These are phyloP conservation scores for Hedychridium roseum DNA, from an alignment of 2,888 invertebrate species.

Conservation along the genomic window DNA sequence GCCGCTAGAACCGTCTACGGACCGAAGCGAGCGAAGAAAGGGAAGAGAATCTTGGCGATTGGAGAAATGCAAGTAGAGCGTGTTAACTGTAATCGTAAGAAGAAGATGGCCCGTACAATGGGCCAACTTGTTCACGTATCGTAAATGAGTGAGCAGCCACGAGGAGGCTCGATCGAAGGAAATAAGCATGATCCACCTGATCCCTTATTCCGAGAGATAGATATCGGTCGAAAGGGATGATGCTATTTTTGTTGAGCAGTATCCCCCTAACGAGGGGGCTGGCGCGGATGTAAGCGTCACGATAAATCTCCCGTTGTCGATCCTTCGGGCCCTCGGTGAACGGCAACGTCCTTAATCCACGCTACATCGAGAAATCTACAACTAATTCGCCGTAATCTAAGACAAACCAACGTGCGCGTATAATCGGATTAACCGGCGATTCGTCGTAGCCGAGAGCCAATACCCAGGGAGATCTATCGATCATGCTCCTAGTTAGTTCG, in stretches of 20 bases:
- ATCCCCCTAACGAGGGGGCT: conserved; percentile 14
- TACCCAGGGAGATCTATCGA: too few relatives aligned
- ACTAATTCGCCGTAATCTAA: not conserved
- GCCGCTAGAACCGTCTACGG: too few relatives aligned
- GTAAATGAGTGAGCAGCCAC: too few relatives aligned
- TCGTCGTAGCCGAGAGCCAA: too few relatives aligned
- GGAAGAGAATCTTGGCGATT: too few relatives aligned
- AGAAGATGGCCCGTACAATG: too few relatives aligned
- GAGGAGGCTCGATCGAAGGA: conserved; percentile 15
- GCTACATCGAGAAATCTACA: not conserved
- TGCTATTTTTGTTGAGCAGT: conserved; percentile 22
- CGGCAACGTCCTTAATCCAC: not conserved
- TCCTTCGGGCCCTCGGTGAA: conserved; percentile 4
- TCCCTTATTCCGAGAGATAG: conserved; percentile 33
- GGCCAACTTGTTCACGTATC: too few relatives aligned
- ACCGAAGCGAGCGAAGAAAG: too few relatives aligned
- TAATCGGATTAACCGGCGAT: too few relatives aligned
- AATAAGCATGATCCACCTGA: conserved; percentile 30
- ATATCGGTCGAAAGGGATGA: conserved; percentile 24
- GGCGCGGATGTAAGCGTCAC: conserved; percentile 3
- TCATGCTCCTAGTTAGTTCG: too few relatives aligned
- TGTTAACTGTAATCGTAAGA: too few relatives aligned
- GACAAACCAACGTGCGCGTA: not conserved
- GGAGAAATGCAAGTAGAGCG: too few relatives aligned
- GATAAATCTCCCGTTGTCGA: conserved; percentile 26